These are phyloP conservation scores for Chouioia cunea DNA, from an alignment of 2,888 invertebrate genomes.

Conservation along the genomic window DNA sequence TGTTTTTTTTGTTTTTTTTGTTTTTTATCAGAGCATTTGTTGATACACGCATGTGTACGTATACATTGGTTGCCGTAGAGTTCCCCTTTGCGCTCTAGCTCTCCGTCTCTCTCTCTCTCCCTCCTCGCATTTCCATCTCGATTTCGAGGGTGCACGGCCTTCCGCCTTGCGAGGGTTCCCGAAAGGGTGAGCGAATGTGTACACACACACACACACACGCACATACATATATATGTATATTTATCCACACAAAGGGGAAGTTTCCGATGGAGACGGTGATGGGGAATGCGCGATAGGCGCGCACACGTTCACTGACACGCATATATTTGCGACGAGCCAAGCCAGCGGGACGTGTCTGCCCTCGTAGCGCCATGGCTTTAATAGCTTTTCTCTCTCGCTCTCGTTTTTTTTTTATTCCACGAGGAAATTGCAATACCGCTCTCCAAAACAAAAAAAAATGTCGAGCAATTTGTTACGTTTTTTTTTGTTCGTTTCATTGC, in stretches of 20 bases:
- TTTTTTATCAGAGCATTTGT: too few relatives aligned
- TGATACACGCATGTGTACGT: slow-evolving; percentile 33
- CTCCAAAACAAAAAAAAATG: too few relatives aligned
- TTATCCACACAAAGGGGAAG: slow-evolving; percentile 11
- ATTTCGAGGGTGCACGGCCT: slow-evolving; percentile 44
- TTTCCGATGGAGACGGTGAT: background rate
- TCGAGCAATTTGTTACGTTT: too few relatives aligned
- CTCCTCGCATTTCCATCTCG: slow-evolving; percentile 47
- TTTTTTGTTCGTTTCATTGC: too few relatives aligned
- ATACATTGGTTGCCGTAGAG: slow-evolving; percentile 36
- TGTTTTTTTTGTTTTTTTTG: too few relatives aligned
- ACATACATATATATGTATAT: background rate
- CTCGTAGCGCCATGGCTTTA: too few relatives aligned
- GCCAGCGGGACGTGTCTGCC: too few relatives aligned
- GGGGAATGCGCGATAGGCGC: slow-evolving; percentile 11
- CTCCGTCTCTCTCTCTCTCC: slow-evolving; percentile 34
- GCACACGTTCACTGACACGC: slow-evolving; percentile 25
- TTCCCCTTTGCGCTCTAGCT: background rate
- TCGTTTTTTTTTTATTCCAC: background rate
- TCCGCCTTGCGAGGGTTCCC: slow-evolving; percentile 39
- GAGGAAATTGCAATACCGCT: background rate
- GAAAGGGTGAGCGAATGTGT: slow-evolving; percentile 32
- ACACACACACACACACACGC: too few relatives aligned
- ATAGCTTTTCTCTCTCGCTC: background rate
- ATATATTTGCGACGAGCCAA: background rate